Percentiles rank a stretch among this genome's conserved stretches.
Evolutionary conservation across 2,888 invertebrate species (phyloP).

Genomic region (Neuroscelio doddi): DNA sequence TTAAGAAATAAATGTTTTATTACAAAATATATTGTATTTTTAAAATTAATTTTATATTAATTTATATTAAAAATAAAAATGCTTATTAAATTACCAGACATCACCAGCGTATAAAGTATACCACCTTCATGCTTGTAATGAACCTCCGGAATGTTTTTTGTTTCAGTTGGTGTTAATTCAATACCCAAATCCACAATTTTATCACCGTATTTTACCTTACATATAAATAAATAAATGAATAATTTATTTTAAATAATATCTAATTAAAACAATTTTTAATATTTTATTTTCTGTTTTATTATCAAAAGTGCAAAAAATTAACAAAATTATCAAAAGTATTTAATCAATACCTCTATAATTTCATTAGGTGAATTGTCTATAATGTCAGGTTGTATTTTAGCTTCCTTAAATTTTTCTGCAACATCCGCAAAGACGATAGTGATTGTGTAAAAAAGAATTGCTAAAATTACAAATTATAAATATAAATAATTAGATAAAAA

Average conservation of each 20-base stretch:
- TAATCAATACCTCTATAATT: conserved; percentile 61
- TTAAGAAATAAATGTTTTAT: no score
- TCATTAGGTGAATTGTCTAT: conserved; percentile 61
- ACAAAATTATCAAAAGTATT: neutral
- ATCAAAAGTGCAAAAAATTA: neutral
- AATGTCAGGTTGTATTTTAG: conserved; percentile 66
- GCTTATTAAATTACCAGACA: conserved; percentile 59
- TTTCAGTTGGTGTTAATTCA: conserved; percentile 64
- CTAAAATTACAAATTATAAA: conserved; percentile 45
- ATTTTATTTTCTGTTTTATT: neutral
- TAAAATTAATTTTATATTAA: conserved; percentile 2
- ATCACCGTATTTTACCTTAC: conserved; percentile 67
- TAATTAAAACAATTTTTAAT: no score
- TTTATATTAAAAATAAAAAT: no score
- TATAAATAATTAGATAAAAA: no score
- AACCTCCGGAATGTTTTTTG: conserved; percentile 64
- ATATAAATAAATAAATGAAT: no score
- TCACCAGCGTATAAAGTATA: conserved; percentile 66
- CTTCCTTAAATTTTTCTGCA: conserved; percentile 58
- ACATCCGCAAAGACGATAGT: conserved; percentile 58
- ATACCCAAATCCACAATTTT: conserved; percentile 62
- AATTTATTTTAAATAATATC: no score
- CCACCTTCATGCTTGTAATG: conserved; percentile 69
- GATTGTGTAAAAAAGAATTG: conserved; percentile 51
- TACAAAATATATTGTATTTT: neutral